Conservation (phyloP, 1,140 invertebrate species). For the Drosophila oshimai region DNA sequence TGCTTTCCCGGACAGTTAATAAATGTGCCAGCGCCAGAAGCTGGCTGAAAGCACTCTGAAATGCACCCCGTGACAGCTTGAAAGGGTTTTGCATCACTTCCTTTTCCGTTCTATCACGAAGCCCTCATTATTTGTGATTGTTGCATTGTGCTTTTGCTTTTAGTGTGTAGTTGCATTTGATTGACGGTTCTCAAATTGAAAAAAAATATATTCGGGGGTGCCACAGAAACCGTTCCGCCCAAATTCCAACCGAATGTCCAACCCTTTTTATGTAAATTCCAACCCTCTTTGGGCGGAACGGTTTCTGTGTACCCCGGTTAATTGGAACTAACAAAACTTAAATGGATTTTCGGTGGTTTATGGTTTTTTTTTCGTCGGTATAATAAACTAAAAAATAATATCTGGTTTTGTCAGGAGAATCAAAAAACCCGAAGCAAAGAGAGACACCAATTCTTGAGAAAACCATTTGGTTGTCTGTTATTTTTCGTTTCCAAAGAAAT, state of each 20-base stretch:
- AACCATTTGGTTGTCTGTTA: too few species aligned
- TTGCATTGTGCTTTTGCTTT: slow-evolving; percentile 1
- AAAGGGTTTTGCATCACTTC: slow-evolving; percentile 22
- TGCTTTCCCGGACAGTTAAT: slow-evolving; percentile 45
- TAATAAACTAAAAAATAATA: too few species aligned
- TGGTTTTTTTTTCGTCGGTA: too few species aligned
- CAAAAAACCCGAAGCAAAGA: too few species aligned
- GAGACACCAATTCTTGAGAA: too few species aligned
- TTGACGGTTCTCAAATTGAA: slow-evolving; percentile 9
- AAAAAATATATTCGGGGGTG: too few species aligned
- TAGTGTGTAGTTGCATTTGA: slow-evolving; percentile 1
- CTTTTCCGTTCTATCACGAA: slow-evolving; percentile 16
- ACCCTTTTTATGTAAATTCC: too few species aligned
- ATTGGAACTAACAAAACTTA: background rate
- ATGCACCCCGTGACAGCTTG: slow-evolving; percentile 46
- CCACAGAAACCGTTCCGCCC: too few species aligned
- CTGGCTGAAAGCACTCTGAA: slow-evolving; percentile 13
- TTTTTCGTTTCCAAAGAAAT: background rate
- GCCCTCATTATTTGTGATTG: background rate
- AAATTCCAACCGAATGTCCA: too few species aligned
- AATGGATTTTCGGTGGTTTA: background rate
- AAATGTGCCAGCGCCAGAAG: slow-evolving; percentile 49
- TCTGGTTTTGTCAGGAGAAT: too few species aligned
- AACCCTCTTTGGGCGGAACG: too few species aligned
- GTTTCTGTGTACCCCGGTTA: too few species aligned